phyloP scores from a whole-genome alignment of 2,113 vertebrate species.

The Lichenostomus cassidix region DNA sequence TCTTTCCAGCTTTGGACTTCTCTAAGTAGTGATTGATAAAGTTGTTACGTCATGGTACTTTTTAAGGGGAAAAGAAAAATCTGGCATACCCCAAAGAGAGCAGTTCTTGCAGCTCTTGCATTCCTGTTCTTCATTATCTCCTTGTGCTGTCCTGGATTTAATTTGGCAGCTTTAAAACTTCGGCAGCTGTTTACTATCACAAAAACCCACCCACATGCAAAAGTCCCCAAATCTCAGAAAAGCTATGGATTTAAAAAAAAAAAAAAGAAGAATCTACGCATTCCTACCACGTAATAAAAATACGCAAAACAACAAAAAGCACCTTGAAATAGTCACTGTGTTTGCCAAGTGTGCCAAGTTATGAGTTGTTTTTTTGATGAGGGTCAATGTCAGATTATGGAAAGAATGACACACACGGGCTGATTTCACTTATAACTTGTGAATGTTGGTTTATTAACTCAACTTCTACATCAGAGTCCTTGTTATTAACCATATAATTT shows the following conservation, averaged over 20 bases:
- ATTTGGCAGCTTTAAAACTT: constrained; percentile 47
- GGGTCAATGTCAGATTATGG: constrained; percentile 1
- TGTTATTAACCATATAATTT: neutral
- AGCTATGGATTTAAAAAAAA: neutral
- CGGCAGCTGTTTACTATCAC: constrained; percentile 68
- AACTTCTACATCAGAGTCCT: neutral
- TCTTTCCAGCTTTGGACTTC: neutral
- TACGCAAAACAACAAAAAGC: neutral
- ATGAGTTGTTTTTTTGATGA: neutral
- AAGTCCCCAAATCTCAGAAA: constrained; percentile 45
- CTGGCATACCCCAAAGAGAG: constrained; percentile 7
- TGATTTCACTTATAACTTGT: constrained; percentile 7
- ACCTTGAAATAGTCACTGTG: neutral
- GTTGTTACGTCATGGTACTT: constrained; percentile 23
- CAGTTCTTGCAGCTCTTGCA: constrained; percentile 28
- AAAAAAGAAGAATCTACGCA: neutral
- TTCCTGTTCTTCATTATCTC: constrained; percentile 67
- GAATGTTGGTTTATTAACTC: neutral
- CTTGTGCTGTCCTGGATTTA: constrained; percentile 54
- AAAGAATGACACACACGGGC: constrained; percentile 4
- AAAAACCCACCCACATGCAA: constrained; percentile 57
- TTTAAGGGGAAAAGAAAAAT: constrained; percentile 28
- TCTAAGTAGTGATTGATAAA: constrained; percentile 19
- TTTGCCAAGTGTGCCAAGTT: constrained; percentile 11
- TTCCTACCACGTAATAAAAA: neutral